Percentiles rank a stretch among this genome's conserved stretches.
phyloP scores from a whole-genome alignment of 53 echinoderm and acorn worm species.

The Hippasteria phrygiana region DNA sequence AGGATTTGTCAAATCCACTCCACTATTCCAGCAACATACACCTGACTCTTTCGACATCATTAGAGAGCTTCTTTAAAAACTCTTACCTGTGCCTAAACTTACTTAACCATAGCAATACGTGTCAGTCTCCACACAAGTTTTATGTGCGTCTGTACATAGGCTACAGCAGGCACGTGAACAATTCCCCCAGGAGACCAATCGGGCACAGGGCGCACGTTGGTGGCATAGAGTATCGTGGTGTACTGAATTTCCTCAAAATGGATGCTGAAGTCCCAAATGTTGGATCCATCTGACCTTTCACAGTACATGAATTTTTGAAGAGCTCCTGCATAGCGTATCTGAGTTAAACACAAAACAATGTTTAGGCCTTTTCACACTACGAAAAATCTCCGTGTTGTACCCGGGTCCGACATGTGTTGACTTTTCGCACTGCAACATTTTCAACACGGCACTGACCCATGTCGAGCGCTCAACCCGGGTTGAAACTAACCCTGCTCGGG shows the following conservation, averaged over 20 bases:
- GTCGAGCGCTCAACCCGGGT: too few relatives aligned
- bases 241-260: constrained; percentile 70
- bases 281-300: constrained; percentile 67
- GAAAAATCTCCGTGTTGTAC: too few relatives aligned
- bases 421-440: too few relatives aligned
- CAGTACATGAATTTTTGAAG: constrained; percentile 69
- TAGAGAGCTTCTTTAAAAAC: too few relatives aligned
- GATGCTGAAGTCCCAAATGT: constrained; percentile 68
- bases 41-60: too few relatives aligned
- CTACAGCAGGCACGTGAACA: constrained; percentile 51
- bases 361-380: too few relatives aligned
- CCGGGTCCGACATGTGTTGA: too few relatives aligned
- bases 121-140: constrained; percentile 78
- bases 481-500: too few relatives aligned
- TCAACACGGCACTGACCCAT: too few relatives aligned
- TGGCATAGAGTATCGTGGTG: constrained; percentile 74
- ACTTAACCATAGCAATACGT: constrained; percentile 82
- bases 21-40: too few relatives aligned
- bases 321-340: constrained; percentile 66
- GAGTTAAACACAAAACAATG: not conserved
- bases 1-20: too few relatives aligned
- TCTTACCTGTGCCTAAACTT: constrained; percentile 30
- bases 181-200: constrained; percentile 31
- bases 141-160: constrained; percentile 78
- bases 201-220: constrained; percentile 70